Base-by-base conservation (phyloP, 2,113 vertebrate genomes). In the Amphiprion ocellaris region DNA sequence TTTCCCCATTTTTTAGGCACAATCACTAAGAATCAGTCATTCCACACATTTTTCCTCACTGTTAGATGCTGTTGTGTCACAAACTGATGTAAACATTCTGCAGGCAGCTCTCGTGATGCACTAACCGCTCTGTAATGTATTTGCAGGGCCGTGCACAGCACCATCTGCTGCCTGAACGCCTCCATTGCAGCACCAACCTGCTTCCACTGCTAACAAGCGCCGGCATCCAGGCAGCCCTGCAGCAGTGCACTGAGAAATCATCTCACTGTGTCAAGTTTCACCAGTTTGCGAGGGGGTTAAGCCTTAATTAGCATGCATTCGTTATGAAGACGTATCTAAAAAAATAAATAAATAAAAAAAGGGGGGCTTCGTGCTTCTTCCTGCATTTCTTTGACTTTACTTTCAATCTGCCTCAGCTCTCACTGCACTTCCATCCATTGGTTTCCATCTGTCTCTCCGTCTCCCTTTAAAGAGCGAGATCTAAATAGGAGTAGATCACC, bases 151-250 rank as follows among this genome's bases (percentile, higher is more conserved):
- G 53, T 5, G 62, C 67, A 92, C 86, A 92, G 91, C 93, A 77
- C 94, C 94, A 94, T 94, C 94, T 95, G 92, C 81, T 95, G 94
- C 61, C 70, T 44, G 0, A 62, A 44, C 17, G 0, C 3, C 44
- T 54, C 41, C 15, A 92, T 16, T 94, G 62, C 94, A 94, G 17
- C 0, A 2, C 16, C 0, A 68, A 55, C 55, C 58, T 67, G 14
- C 59, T 63, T 61, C 71, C 64, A 71, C 50, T 58, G 44, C 70
- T 50, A 69, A 74, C 37, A 79, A 68, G 53, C 76, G 52, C 63
- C 61, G 77, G 62, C 24, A 76, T 41, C 37, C n/a, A 33, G 33
- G 47, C 58, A 50, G 60, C 67, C 77, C 17, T 63, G 80, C 82
- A 79, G 84, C 79, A 62, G 60, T 73, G 68, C 44, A 8, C 75